Base-by-base conservation (phyloP, 2,888 invertebrate species). In the Adelphocoris suturalis region DNA sequence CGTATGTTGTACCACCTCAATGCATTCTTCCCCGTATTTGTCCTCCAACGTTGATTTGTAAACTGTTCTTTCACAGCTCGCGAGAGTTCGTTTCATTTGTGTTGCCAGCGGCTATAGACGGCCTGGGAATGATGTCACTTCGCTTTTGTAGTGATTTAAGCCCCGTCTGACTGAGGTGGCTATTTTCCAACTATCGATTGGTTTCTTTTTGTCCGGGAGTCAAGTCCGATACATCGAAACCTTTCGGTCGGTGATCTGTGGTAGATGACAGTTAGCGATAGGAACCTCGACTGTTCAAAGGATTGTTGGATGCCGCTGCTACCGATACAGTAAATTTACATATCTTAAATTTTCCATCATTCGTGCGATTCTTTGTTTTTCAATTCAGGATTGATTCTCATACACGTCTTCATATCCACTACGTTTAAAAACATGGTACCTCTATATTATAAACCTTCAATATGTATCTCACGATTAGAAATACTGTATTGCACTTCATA, bases 111-210 rank as follows among this genome's bases (percentile, higher is more conserved):
- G 23, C 68, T 68, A 68, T 68, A 23, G 68, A 68, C 27, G 23
- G 23, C 23, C 68, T 68, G 68, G 68, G 68, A 68, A 68, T 68
- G 68, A 68, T 68, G 68, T 68, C 68, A 68, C 68, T 11, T 2
- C 19, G 68, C 68, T 19, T 68, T 68, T 68, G 68, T 68, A 68
- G 68, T 68, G 68, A 68, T 68, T 68, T 68, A 68, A 68, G 23
- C 23, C 57, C 27, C 19, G 11, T 23, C 23, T 23, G 68, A 68
- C 68, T 37, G 68, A 19, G 27, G 19, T 68, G 68, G 68, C 68
- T 68, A 68, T 68, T 68, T 57, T 68, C 68, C 68, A 68, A 68
- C 68, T 68, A 68, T 68, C 68, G 68, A 68, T 68, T 68, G 23
- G 37, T 68, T 68, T 23, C 19, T 68, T 68, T 27, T 68, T 23